These are phyloP conservation scores for Caranx ignobilis DNA, from an alignment of 2,113 vertebrate genomes.

Conservation along the genomic window DNA sequence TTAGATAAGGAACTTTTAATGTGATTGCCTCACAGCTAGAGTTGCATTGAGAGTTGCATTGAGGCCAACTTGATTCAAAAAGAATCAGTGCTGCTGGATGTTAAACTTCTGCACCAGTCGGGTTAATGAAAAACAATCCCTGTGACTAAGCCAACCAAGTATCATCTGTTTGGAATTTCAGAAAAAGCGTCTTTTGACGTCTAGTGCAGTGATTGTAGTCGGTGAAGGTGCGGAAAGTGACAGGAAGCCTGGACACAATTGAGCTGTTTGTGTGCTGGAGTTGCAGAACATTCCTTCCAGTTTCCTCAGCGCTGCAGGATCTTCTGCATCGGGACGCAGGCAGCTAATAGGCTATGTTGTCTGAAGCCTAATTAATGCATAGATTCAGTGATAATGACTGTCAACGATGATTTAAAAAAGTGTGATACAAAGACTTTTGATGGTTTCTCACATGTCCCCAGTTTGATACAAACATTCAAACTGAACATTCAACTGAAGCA, in stretches of 20 bases:
- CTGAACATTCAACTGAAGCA: no score
- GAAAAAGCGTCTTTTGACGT: not conserved
- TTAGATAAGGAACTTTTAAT: not conserved
- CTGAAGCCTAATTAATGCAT: not conserved
- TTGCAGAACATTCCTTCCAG: slow-evolving; percentile 52
- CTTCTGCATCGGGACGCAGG: not conserved
- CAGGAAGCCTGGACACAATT: slow-evolving; percentile 61
- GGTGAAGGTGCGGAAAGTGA: slow-evolving; percentile 47
- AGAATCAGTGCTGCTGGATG: not conserved
- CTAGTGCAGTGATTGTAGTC: slow-evolving; percentile 3
- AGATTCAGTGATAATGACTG: not conserved
- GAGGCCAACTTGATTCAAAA: not conserved
- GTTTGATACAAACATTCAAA: no score
- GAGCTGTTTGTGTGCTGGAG: slow-evolving; percentile 53
- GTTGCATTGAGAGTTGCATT: not conserved
- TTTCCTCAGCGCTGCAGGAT: slow-evolving; percentile 41
- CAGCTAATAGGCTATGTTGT: not conserved
- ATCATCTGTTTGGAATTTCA: slow-evolving; percentile 24
- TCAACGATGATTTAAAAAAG: not conserved
- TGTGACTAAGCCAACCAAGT: not conserved
- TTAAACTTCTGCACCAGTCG: not conserved
- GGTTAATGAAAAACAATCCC: not conserved
- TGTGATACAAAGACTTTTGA: no score
- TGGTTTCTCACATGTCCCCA: no score
- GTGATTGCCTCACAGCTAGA: not conserved